Evolutionary conservation across 2,113 vertebrate genomes (phyloP), one percentile per base, ranked within the genome.

Genomic region (Antennarius striatus): DNA sequence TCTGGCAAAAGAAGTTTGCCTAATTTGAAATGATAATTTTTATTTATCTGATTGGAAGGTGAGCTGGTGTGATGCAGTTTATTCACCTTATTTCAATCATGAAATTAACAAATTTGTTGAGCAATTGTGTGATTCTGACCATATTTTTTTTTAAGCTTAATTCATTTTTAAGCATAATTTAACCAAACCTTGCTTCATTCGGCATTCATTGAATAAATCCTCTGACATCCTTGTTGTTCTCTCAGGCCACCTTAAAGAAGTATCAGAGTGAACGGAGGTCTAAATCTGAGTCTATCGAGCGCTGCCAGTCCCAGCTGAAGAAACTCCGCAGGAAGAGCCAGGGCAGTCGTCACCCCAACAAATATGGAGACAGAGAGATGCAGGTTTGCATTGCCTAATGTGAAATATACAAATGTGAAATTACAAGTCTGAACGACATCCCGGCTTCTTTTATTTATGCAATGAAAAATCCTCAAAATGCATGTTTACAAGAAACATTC

Each of bases 341-440:
- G 61, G 92, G 83, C 69, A 93, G 93, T 59, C 93, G 94, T 7
- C 94, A 95, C 66, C 94, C 94, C 0, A 93, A 93, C 88, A 95
- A 95, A 66, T 95, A 95, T 1, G 94, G 94, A 56, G 94, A 95
- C 86, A 48, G 93, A 73, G 94, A 95, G 83, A 94, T 94, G 91
- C 94, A 95, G 93, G 94, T 93, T 71, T 71, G 50, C 22, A n/a
- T 43, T 5, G 16, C 7, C 11, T 30, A 29, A 6, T 5, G 1
- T 5, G 2, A 42, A 63, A 45, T 52, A 17, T 16, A 52, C 11
- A 28, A 28, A 49, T 2, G 17, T 28, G n/a, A 9, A 14, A 36
- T 13, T 2, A 22, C 7, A n/a, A 56, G 16, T 49, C 10, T 30
- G 29, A 16, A 6, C n/a, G 39, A 52, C 40, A 51, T 10, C 11